Percentiles rank a stretch among this genome's conserved stretches.
phyloP scores from a whole-genome alignment of 2,888 invertebrate genomes.

The Drosophila barbarae region DNA sequence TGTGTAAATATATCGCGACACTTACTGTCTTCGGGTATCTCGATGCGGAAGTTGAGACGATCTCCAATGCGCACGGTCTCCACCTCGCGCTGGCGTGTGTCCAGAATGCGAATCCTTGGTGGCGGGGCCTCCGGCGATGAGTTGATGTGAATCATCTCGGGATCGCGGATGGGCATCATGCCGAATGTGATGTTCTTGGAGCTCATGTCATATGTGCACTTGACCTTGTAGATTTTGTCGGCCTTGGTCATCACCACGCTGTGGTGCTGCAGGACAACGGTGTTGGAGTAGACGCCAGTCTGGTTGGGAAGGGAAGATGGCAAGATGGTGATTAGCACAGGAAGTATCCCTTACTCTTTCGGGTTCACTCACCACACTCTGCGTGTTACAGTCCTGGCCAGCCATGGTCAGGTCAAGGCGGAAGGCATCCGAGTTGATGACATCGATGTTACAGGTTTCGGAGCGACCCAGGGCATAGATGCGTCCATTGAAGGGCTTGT shows the following conservation, averaged over 20 bases:
- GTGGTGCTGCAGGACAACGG: slow-evolving; percentile 95
- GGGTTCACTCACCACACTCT: slow-evolving; percentile 89
- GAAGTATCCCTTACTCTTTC: neutral
- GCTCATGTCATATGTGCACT: slow-evolving; percentile 97
- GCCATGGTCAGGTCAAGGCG: slow-evolving; percentile 94
- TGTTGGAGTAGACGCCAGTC: slow-evolving; percentile 96
- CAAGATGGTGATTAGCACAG: neutral
- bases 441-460: slow-evolving; percentile 96
- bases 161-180: slow-evolving; percentile 98
- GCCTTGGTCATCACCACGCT: slow-evolving; percentile 98
- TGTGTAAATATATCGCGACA: slow-evolving; percentile 33
- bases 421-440: slow-evolving; percentile 94
- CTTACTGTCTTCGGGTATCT: slow-evolving; percentile 97
- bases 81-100: slow-evolving; percentile 91
- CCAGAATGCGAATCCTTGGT: slow-evolving; percentile 94
- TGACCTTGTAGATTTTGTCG: slow-evolving; percentile 97
- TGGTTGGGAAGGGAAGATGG: slow-evolving; percentile 75
- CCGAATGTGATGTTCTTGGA: slow-evolving; percentile 97
- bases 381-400: slow-evolving; percentile 97
- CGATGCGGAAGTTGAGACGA: slow-evolving; percentile 95
- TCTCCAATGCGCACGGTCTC: slow-evolving; percentile 97
- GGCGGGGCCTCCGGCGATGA: slow-evolving; percentile 97
- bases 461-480: slow-evolving; percentile 96
- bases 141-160: slow-evolving; percentile 97
- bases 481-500: slow-evolving; percentile 95